Base-by-base conservation (phyloP, 2,797 vertebrate genomes). In the Taenioides sp. region DNA sequence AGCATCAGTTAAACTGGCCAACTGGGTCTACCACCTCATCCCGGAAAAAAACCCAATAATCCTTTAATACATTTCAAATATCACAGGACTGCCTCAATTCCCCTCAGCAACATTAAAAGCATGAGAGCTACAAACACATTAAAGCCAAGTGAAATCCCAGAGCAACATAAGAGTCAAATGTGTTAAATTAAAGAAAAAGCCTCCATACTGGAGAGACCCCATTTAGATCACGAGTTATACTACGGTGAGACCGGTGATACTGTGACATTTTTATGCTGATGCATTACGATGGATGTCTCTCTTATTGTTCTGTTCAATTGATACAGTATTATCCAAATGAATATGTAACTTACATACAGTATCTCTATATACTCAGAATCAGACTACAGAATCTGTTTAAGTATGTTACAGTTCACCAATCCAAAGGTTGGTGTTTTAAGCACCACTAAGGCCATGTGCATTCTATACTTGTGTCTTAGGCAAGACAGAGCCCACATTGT, bases 51-150 rank as follows among this genome's bases (percentile, higher is more conserved):
- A 47, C 69, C 61, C 65, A 76, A 65, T 77, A 76, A 66, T 78
- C 67, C 64, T 68, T 25, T 74, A 64, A 66, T 27, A 66, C 31
- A 43, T 79, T 61, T 57, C 37, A 76, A 65, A 71, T 76, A 71
- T 71, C 65, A 73, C 65, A 76, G 69, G 64, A 34, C 47, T 0
- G 43, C 67, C 63, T 75, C 31, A 31, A 74, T 79, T 72, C 77
- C 80, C 77, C 58, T 31, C 52, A 65, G 84, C 52, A 72, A 70
- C 65, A 65, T 61, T 40, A 58, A 66, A 70, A 60, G 65, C 72
- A 67, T 3, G 20, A 69, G 52, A 63, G 65, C 22, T 65, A 17
- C 25, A 75, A 74, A 71, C 62, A 78, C 64, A 50, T 37, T 67
- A 17, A 67, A 67, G 52, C n/a, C 31, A n/a, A 67, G 52, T 7